A percentile compares a stretch with the other conserved stretches of the same genome.
Conservation (phyloP, 2,888 invertebrate species). For the Phortica okadai region DNA sequence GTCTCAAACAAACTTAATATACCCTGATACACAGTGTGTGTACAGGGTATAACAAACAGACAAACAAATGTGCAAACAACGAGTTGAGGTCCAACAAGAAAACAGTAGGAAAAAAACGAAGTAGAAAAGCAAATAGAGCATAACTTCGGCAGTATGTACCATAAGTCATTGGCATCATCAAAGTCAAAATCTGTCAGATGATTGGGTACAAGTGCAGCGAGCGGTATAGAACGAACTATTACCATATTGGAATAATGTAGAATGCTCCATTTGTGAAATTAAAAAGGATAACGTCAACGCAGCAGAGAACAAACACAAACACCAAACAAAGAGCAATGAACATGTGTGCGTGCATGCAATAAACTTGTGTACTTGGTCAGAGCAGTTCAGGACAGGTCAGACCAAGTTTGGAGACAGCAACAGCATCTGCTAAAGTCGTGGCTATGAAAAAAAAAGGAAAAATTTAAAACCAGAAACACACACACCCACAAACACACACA, state of each 20-base stretch:
- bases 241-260: constrained; percentile 29
- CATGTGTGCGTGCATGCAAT: background rate
- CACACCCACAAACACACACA: background rate
- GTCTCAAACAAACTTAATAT: too few relatives aligned
- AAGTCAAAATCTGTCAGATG: background rate
- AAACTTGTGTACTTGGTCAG: too few relatives aligned
- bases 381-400: background rate
- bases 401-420: background rate
- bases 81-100: background rate
- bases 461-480: background rate
- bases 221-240: constrained; percentile 16
- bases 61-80: background rate
- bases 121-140: background rate
- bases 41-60: too few relatives aligned
- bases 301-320: background rate
- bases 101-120: background rate
- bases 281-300: constrained; percentile 27
- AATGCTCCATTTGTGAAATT: constrained; percentile 35
- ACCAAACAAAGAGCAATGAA: background rate
- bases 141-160: background rate
- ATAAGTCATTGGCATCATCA: background rate
- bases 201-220: background rate
- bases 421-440: background rate
- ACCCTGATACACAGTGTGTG: too few relatives aligned
- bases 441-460: constrained; percentile 19